phyloP scores from a whole-genome alignment of 2,113 vertebrate genomes.

The Oostethus manadensis region DNA sequence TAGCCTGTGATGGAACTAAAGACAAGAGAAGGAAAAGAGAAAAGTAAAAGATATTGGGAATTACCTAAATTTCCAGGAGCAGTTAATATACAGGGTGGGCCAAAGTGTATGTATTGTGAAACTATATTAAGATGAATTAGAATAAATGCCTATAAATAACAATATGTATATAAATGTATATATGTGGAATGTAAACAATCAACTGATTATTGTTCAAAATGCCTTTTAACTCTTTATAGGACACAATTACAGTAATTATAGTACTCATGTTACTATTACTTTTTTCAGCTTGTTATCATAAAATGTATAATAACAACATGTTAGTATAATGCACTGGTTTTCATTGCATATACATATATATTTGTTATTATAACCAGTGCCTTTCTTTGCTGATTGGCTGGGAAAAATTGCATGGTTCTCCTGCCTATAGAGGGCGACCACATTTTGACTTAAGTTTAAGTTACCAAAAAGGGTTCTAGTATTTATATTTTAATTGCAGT shows the following conservation, averaged over 20 bases:
- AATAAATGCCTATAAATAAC: too few species aligned
- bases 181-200: too few species aligned
- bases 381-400: background rate
- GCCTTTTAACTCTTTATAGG: too few species aligned
- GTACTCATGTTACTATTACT: too few species aligned
- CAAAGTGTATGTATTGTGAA: too few species aligned
- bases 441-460: background rate
- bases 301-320: background rate
- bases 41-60: constrained; percentile 31
- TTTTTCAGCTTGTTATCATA: too few species aligned
- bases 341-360: too few species aligned
- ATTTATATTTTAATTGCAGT: constrained; percentile 14
- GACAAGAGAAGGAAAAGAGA: constrained; percentile 62
- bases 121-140: too few species aligned
- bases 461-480: background rate
- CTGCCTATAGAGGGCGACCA: background rate
- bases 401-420: background rate
- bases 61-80: background rate
- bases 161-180: too few species aligned
- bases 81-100: background rate
- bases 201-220: too few species aligned
- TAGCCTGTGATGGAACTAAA: constrained; percentile 83
- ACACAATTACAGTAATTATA: too few species aligned
- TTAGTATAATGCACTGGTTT: background rate
- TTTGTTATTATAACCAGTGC: background rate